These are phyloP conservation scores for Limnephilus lunatus DNA, from an alignment of 2,888 invertebrate species.

Conservation along the genomic window DNA sequence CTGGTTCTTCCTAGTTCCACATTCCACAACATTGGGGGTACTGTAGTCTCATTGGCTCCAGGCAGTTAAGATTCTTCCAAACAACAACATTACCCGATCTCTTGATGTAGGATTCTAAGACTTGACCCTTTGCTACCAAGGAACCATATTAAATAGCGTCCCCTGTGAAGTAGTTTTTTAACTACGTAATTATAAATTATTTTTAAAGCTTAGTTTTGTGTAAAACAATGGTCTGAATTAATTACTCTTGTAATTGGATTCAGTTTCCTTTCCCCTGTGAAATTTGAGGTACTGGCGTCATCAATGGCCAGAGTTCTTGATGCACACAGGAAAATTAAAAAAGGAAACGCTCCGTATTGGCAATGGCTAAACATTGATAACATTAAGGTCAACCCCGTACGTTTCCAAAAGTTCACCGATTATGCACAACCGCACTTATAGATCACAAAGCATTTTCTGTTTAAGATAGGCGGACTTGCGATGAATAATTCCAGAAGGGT, in stretches of 20 bases:
- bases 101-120: no score
- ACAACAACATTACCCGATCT: no score
- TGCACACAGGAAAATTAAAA: slow-evolving; percentile 56
- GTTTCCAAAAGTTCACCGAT: slow-evolving; percentile 36
- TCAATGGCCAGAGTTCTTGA: slow-evolving; percentile 55
- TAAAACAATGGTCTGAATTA: background rate
- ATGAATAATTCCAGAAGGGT: no score
- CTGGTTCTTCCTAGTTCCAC: background rate
- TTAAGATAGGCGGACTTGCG: no score
- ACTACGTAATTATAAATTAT: no score
- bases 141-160: background rate
- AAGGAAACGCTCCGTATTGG: slow-evolving; percentile 55
- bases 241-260: background rate
- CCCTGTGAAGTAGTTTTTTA: background rate
- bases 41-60: background rate
- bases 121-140: background rate
- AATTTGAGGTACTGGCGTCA: slow-evolving; percentile 50
- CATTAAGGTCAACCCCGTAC: slow-evolving; percentile 51
- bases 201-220: no score
- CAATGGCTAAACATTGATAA: slow-evolving; percentile 32
- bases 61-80: no score
- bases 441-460: background rate
- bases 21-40: background rate
- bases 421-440: no score
- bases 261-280: slow-evolving; percentile 32